These are phyloP conservation scores for Cephonodes hylas DNA, from an alignment of 2,888 invertebrate species.

Conservation along the genomic window DNA sequence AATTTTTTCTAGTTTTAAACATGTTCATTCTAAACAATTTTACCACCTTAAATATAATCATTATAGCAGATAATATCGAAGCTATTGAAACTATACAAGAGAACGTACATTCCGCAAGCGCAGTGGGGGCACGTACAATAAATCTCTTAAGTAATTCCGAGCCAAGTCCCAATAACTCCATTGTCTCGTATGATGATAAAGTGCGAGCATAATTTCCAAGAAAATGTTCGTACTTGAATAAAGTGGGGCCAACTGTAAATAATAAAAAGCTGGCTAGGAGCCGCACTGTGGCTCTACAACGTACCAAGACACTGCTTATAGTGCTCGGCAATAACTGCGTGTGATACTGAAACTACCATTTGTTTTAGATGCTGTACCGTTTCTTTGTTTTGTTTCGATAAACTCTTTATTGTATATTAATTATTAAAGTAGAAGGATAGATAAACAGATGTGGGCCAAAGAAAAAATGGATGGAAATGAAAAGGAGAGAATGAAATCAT, in stretches of 20 bases:
- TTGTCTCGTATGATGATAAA: slow-evolving; percentile 40
- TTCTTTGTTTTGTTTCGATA: no score
- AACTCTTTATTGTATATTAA: no score
- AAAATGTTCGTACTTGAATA: slow-evolving; percentile 29
- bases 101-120: neutral
- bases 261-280: slow-evolving; percentile 31
- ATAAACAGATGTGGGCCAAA: no score
- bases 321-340: slow-evolving; percentile 31
- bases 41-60: neutral
- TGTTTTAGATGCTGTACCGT: neutral
- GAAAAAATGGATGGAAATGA: no score
- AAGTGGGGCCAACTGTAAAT: slow-evolving; percentile 26
- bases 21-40: no score
- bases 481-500: no score
- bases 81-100: neutral
- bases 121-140: neutral
- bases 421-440: no score
- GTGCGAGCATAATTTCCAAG: slow-evolving; percentile 39
- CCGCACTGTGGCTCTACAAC: slow-evolving; percentile 42
- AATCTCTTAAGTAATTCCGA: neutral
- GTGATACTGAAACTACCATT: slow-evolving; percentile 20
- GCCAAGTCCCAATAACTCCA: slow-evolving; percentile 22
- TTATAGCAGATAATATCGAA: no score
- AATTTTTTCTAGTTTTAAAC: no score
- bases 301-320: slow-evolving; percentile 40